These are phyloP conservation scores for Meteorus colon DNA, from an alignment of 2,888 invertebrate genomes.

Conservation along the genomic window DNA sequence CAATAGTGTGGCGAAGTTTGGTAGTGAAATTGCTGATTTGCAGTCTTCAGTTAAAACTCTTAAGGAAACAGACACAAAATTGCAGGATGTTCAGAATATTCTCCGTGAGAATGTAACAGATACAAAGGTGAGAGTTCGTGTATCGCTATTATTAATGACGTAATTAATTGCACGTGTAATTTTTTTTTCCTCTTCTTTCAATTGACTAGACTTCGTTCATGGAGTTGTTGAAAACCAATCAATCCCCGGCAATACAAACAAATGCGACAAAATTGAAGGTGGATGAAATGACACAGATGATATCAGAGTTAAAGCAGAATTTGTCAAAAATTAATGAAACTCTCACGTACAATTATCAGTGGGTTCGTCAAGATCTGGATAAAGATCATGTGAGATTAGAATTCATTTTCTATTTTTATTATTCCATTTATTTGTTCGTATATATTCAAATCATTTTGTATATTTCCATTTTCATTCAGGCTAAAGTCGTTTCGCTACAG, in stretches of 20 bases:
- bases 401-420: slow-evolving; percentile 19
- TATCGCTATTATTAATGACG: slow-evolving; percentile 11
- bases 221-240: slow-evolving; percentile 65
- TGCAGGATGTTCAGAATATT: slow-evolving; percentile 66
- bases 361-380: slow-evolving; percentile 71
- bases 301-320: slow-evolving; percentile 69
- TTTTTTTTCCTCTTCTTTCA: slow-evolving; percentile 26
- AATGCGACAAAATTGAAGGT: slow-evolving; percentile 70
- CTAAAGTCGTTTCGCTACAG: slow-evolving; percentile 67
- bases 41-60: slow-evolving; percentile 67
- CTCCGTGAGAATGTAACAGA: slow-evolving; percentile 65
- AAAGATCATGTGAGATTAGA: slow-evolving; percentile 70
- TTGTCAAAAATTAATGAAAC: slow-evolving; percentile 72
- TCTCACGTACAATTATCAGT: slow-evolving; percentile 70
- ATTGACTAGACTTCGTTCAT: slow-evolving; percentile 61
- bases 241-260: slow-evolving; percentile 60
- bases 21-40: slow-evolving; percentile 77
- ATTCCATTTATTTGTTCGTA: slow-evolving; percentile 34
- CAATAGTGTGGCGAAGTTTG: slow-evolving; percentile 77
- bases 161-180: neutral
- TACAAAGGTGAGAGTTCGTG: slow-evolving; percentile 60
- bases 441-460: neutral
- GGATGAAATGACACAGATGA: slow-evolving; percentile 66
- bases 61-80: slow-evolving; percentile 65
- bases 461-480: slow-evolving; percentile 60